These are phyloP conservation scores for Butastur rufipennis DNA, from an alignment of 2,113 vertebrate genomes.

Conservation along the genomic window DNA sequence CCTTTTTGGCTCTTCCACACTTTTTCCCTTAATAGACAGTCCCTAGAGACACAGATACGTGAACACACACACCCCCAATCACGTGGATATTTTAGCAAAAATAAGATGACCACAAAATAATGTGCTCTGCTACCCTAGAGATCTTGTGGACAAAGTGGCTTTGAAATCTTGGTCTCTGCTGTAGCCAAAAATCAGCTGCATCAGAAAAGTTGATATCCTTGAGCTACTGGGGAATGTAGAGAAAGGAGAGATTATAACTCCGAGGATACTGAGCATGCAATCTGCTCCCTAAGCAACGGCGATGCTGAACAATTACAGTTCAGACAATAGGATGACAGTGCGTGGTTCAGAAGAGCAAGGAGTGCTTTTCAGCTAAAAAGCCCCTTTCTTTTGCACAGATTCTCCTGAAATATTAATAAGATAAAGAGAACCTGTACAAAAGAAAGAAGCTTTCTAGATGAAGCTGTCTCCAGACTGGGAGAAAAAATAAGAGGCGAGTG, in stretches of 20 bases:
- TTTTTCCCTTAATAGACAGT: background rate
- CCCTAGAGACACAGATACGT: background rate
- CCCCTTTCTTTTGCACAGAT: background rate
- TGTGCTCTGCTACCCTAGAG: background rate
- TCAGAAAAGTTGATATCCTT: background rate
- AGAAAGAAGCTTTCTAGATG: background rate
- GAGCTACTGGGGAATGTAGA: background rate
- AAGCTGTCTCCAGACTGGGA: background rate
- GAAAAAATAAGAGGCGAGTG: background rate
- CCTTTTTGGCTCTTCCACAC: conserved; percentile 14
- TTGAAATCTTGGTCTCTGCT: background rate
- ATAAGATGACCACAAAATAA: background rate
- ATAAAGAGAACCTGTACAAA: background rate
- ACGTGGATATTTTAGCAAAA: background rate
- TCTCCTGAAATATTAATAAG: background rate
- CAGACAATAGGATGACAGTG: background rate
- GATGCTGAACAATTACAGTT: background rate
- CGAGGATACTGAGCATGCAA: background rate
- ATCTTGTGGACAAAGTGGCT: background rate
- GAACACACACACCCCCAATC: background rate
- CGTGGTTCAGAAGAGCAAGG: background rate
- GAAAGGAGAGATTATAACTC: background rate
- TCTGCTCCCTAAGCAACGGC: background rate
- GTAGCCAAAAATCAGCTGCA: background rate
- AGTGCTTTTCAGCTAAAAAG: background rate